These are phyloP conservation scores for Campoplex capitator DNA, from an alignment of 2,888 invertebrate species.

Conservation along the genomic window DNA sequence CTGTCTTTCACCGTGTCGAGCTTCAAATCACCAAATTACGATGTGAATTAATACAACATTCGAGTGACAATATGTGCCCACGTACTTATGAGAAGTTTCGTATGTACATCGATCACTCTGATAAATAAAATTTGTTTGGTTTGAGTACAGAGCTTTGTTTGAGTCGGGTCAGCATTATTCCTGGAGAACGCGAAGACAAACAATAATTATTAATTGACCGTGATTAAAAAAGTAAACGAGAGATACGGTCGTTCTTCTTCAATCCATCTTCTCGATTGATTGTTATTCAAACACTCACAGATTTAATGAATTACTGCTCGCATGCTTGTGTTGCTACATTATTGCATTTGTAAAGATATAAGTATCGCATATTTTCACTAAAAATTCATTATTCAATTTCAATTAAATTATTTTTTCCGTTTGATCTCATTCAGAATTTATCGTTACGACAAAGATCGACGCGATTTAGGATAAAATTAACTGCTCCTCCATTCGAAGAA, in stretches of 20 bases:
- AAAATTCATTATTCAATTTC: background rate
- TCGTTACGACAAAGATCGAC: too few relatives aligned
- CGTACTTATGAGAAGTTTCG: slow-evolving; percentile 32
- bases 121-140: slow-evolving; percentile 46
- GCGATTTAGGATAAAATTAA: too few relatives aligned
- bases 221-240: slow-evolving; percentile 1
- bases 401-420: background rate
- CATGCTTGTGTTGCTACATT: too few relatives aligned
- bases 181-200: background rate
- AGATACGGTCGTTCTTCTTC: background rate
- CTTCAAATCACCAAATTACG: slow-evolving; percentile 28
- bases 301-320: background rate
- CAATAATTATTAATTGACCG: slow-evolving; percentile 26
- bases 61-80: slow-evolving; percentile 34
- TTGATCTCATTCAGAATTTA: background rate
- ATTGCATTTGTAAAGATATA: background rate
- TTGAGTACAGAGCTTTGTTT: slow-evolving; percentile 28
- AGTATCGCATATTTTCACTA: background rate
- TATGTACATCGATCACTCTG: slow-evolving; percentile 36
- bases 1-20: slow-evolving; percentile 14
- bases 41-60: slow-evolving; percentile 40
- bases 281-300: background rate
- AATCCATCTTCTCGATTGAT: background rate
- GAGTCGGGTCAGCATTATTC: slow-evolving; percentile 14
- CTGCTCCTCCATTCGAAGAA: too few relatives aligned